Evolutionary conservation across 2,113 vertebrate genomes (phyloP).

Genomic region (Eclectus roratus): DNA sequence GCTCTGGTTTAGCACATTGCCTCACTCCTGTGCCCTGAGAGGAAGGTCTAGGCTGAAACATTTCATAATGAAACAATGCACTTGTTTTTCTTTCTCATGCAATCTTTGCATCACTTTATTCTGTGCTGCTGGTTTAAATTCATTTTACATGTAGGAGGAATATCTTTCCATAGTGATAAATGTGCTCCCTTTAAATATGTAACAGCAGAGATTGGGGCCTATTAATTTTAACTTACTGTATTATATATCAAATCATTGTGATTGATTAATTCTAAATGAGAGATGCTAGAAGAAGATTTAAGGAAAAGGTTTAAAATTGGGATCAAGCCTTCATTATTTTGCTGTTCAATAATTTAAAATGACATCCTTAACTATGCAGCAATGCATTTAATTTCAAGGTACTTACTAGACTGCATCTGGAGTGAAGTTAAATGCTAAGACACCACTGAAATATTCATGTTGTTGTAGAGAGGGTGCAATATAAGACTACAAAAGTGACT

Average conservation of each 20-base stretch:
- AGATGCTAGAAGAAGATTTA: neutral
- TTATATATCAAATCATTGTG: neutral
- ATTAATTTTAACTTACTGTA: neutral
- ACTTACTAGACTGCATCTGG: neutral
- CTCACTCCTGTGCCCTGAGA: neutral
- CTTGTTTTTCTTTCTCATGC: neutral
- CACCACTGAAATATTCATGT: neutral
- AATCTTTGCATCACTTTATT: neutral
- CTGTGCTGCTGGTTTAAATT: neutral
- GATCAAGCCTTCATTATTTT: conserved; percentile 25
- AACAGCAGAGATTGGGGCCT: neutral
- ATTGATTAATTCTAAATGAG: conserved; percentile 7
- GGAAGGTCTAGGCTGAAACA: neutral
- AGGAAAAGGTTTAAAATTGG: neutral
- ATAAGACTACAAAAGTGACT: neutral
- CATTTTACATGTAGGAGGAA: neutral
- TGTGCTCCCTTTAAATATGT: neutral
- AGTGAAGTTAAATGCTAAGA: neutral
- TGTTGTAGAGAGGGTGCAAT: neutral
- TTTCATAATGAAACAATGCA: neutral
- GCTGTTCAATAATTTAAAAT: conserved; percentile 7
- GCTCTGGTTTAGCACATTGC: neutral
- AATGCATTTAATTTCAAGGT: neutral
- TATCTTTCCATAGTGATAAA: neutral
- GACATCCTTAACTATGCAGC: neutral